Evolutionary conservation across 2,797 vertebrate genomes (phyloP).

Genomic region (Pelochelys cantorii): DNA sequence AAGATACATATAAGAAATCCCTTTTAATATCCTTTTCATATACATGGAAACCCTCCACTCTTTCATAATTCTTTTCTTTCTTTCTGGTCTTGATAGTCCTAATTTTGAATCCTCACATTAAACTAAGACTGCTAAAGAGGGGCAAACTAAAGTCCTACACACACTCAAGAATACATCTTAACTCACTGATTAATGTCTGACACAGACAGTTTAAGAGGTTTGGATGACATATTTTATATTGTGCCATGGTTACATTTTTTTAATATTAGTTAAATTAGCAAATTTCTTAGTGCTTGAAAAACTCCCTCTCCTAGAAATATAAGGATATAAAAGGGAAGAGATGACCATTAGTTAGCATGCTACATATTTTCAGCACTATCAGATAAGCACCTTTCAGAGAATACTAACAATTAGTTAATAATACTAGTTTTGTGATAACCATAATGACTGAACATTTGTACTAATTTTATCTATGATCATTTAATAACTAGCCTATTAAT

Average conservation of each 20-base stretch:
- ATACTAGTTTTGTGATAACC: neutral
- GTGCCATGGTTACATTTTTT: neutral
- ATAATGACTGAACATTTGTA: neutral
- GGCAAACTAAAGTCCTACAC: neutral
- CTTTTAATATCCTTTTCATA: neutral
- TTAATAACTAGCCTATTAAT: slow-evolving; percentile 13
- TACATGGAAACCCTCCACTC: neutral
- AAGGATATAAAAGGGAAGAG: neutral
- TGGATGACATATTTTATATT: neutral
- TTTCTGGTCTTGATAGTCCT: neutral
- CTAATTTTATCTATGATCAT: slow-evolving; percentile 31
- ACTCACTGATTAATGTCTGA: neutral
- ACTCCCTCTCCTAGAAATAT: slow-evolving; percentile 13
- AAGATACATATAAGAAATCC: slow-evolving; percentile 10
- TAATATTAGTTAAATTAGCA: neutral
- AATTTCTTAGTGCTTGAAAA: neutral
- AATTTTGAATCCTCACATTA: neutral
- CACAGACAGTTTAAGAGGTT: neutral
- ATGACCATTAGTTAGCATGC: neutral
- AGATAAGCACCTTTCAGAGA: neutral
- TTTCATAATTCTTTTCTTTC: neutral
- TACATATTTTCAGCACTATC: neutral
- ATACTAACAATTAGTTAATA: neutral
- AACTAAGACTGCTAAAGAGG: neutral
- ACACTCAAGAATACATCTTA: neutral